Conservation (phyloP, 2,888 invertebrate species). For the Crepidodera aurea region DNA sequence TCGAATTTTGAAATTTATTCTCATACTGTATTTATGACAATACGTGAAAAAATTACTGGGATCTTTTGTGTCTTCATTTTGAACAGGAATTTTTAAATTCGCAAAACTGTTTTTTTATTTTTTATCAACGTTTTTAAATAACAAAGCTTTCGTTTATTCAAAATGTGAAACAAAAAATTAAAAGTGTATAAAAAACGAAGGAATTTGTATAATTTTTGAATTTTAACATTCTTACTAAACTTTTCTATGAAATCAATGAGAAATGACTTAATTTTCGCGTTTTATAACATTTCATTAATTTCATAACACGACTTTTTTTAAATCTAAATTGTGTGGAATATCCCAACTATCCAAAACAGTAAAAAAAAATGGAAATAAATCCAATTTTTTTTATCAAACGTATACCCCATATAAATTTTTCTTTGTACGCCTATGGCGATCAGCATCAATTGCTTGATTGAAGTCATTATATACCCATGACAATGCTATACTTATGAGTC, state of each 20-base stretch:
- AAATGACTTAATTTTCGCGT: too few species aligned
- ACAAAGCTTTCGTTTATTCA: too few species aligned
- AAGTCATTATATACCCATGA: slow-evolving; percentile 33
- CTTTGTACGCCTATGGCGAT: slow-evolving; percentile 29
- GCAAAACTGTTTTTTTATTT: not conserved
- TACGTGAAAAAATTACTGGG: slow-evolving; percentile 55
- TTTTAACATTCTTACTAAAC: too few species aligned
- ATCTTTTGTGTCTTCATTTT: slow-evolving; percentile 33
- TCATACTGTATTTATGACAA: slow-evolving; percentile 55
- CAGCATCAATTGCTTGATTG: slow-evolving; percentile 26
- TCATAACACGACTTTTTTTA: too few species aligned
- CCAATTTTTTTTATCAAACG: not conserved
- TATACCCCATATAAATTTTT: not conserved
- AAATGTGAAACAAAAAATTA: too few species aligned
- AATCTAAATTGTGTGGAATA: too few species aligned
- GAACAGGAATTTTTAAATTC: slow-evolving; percentile 23
- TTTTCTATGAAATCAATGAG: not conserved
- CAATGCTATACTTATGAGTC: slow-evolving; percentile 37
- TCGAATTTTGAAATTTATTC: slow-evolving; percentile 56
- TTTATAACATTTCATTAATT: too few species aligned
- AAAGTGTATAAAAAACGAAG: too few species aligned
- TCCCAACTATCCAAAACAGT: too few species aligned
- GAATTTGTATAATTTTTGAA: too few species aligned
- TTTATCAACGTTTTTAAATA: too few species aligned
- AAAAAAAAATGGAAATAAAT: not conserved